A percentile compares a stretch with the other conserved stretches of the same genome.
Conservation (phyloP, 2,113 vertebrate species). For the Coracopsis vasa region DNA sequence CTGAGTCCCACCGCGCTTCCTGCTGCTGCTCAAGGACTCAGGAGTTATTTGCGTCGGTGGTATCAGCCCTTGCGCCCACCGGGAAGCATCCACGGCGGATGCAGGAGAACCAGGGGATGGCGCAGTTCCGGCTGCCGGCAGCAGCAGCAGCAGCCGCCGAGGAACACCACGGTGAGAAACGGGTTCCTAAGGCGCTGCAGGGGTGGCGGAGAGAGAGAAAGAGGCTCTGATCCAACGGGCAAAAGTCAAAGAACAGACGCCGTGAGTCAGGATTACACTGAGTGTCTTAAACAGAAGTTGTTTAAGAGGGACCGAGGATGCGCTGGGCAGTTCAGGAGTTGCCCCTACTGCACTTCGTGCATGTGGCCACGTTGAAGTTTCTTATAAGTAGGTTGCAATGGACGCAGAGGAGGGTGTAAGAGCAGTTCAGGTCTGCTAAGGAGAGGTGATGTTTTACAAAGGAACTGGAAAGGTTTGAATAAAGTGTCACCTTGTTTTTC, state of each 20-base stretch:
- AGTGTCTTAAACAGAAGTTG: neutral
- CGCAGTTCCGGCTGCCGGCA: neutral
- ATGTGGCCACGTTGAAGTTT: accelerated
- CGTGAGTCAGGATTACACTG: accelerated
- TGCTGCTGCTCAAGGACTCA: neutral
- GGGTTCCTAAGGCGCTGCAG: neutral
- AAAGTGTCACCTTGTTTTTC: neutral
- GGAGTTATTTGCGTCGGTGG: neutral
- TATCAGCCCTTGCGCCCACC: neutral
- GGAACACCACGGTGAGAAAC: accelerated
- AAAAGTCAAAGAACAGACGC: accelerated
- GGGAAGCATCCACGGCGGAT: neutral
- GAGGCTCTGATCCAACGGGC: accelerated
- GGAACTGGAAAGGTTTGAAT: neutral
- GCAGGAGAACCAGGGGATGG: neutral
- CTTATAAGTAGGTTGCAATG: neutral
- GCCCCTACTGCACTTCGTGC: neutral
- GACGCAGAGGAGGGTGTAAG: neutral
- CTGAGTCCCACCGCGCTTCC: accelerated
- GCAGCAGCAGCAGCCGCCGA: neutral
- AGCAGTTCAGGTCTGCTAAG: neutral
- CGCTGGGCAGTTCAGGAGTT: neutral
- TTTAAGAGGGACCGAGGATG: neutral
- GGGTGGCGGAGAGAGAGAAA: too few species aligned
- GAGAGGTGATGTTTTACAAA: neutral